These are phyloP conservation scores for Spodoptera littoralis DNA, from an alignment of 2,888 invertebrate species.

Conservation along the genomic window DNA sequence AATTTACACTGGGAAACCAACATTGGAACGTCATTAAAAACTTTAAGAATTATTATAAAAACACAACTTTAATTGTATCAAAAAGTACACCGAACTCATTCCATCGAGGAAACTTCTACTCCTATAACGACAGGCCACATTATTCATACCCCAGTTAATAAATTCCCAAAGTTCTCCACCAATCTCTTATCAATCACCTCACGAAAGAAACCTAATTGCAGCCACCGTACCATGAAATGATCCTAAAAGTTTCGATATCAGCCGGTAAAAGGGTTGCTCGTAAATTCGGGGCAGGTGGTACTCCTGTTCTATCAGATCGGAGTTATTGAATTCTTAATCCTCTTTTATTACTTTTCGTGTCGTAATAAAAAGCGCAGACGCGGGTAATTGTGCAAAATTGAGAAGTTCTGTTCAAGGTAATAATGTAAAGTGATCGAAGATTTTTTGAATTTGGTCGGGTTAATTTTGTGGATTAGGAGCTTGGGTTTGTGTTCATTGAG, in stretches of 20 bases:
- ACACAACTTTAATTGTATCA: background rate
- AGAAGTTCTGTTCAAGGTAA: constrained; percentile 30
- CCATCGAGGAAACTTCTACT: no score
- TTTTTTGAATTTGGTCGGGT: constrained; percentile 41
- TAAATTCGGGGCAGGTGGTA: constrained; percentile 69
- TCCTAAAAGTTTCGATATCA: constrained; percentile 54
- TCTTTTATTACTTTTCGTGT: constrained; percentile 76
- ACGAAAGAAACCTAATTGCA: constrained; percentile 39
- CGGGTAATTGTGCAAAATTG: constrained; percentile 68
- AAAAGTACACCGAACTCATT: no score
- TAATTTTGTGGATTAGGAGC: constrained; percentile 40
- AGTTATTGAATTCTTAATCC: constrained; percentile 81
- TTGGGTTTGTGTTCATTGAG: constrained; percentile 2
- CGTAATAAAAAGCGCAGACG: constrained; percentile 61
- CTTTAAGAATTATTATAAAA: no score
- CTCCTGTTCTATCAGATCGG: constrained; percentile 74
- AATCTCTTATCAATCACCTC: constrained; percentile 12
- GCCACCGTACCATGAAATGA: constrained; percentile 57
- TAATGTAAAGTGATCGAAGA: constrained; percentile 30
- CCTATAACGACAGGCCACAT: no score
- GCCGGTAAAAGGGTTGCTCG: constrained; percentile 69
- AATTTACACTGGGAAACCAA: no score
- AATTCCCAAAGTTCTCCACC: background rate
- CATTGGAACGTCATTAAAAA: no score
- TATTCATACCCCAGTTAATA: no score